Evolutionary conservation across 2,797 vertebrate species (phyloP).

Genomic region (Gouania willdenowi): DNA sequence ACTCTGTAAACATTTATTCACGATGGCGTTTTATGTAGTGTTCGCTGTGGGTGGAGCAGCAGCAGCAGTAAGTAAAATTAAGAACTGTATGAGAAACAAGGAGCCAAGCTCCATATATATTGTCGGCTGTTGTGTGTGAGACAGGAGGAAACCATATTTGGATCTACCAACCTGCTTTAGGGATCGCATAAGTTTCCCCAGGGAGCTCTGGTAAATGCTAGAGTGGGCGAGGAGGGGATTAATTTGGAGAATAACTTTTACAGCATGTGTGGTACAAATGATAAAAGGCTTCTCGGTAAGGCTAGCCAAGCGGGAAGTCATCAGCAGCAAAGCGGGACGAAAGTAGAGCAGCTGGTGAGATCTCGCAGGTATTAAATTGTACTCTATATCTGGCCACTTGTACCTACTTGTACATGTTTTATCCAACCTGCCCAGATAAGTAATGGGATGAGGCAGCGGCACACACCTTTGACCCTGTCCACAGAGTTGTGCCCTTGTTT

Average conservation of each 20-base stretch:
- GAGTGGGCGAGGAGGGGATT: slow-evolving; percentile 31
- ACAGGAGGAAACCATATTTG: slow-evolving; percentile 50
- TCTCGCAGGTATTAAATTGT: slow-evolving; percentile 28
- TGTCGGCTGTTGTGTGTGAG: slow-evolving; percentile 31
- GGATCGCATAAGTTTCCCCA: slow-evolving; percentile 20
- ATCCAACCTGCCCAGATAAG: slow-evolving; percentile 33
- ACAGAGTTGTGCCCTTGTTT: slow-evolving; percentile 23
- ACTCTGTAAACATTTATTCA: slow-evolving; percentile 36
- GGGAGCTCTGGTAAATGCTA: slow-evolving; percentile 39
- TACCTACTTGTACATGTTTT: slow-evolving; percentile 6
- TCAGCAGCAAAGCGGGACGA: slow-evolving; percentile 42
- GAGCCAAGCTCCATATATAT: slow-evolving; percentile 26
- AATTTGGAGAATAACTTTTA: slow-evolving; percentile 42
- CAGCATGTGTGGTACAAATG: slow-evolving; percentile 48
- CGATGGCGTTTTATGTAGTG: slow-evolving; percentile 23
- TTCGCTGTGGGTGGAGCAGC: neutral
- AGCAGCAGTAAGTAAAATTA: slow-evolving; percentile 3
- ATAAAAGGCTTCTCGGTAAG: slow-evolving; percentile 42
- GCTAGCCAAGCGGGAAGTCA: slow-evolving; percentile 49
- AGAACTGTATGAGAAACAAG: slow-evolving; percentile 12
- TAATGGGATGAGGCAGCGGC: slow-evolving; percentile 40
- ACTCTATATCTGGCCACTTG: slow-evolving; percentile 28
- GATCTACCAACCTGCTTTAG: slow-evolving; percentile 44
- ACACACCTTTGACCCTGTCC: slow-evolving; percentile 34
- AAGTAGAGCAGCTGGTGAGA: slow-evolving; percentile 42